Evolutionary conservation across 2,113 vertebrate species (phyloP).

Genomic region (Myiopsitta monachus): DNA sequence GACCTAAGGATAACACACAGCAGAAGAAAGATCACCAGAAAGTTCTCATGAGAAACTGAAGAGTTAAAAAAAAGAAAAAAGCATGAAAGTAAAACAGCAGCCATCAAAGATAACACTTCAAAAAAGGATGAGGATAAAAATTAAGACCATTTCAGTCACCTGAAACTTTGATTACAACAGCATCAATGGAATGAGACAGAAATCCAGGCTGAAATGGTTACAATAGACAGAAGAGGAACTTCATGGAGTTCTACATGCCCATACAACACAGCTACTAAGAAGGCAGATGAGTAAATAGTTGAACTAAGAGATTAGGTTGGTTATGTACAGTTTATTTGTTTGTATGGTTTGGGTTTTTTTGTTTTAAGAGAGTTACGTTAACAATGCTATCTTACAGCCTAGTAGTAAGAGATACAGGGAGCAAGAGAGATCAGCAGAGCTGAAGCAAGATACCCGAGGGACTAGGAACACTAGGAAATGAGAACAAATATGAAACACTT

Average conservation of each 20-base stretch:
- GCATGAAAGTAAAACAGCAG: background rate
- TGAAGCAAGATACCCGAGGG: fast-evolving
- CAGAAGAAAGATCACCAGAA: background rate
- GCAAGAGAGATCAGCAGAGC: background rate
- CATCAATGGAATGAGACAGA: background rate
- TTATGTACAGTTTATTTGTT: background rate
- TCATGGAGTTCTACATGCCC: background rate
- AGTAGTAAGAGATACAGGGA: background rate
- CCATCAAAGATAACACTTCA: background rate
- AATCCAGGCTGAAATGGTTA: background rate
- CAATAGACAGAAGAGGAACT: background rate
- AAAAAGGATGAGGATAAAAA: background rate
- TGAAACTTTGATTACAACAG: background rate
- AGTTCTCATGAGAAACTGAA: background rate
- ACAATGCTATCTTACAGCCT: background rate
- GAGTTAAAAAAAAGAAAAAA: background rate
- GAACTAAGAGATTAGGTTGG: background rate
- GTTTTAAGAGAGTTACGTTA: background rate
- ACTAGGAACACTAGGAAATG: background rate
- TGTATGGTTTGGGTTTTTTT: background rate
- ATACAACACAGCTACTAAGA: background rate
- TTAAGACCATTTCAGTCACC: background rate
- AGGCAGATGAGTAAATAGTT: background rate
- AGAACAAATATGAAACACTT: background rate
- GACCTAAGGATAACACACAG: background rate